Conservation (phyloP, 2,888 invertebrate species). For the Orthosia cruda region DNA sequence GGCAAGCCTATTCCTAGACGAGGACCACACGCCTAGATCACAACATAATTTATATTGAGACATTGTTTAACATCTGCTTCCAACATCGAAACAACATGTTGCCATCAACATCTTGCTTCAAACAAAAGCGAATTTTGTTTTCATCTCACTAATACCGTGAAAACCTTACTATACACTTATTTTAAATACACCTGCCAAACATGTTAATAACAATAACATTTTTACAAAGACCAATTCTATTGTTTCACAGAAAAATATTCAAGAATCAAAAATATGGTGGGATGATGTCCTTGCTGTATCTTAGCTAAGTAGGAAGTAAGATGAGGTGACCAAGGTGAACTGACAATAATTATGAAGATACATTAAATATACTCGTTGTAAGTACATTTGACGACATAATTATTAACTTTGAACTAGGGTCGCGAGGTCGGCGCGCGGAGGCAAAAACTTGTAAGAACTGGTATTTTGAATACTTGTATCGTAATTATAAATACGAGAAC, state of each 20-base stretch:
- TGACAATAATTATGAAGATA: slow-evolving; percentile 72
- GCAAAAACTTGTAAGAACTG: slow-evolving; percentile 67
- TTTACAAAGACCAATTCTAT: slow-evolving; percentile 66
- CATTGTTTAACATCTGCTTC: slow-evolving; percentile 46
- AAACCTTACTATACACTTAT: slow-evolving; percentile 38
- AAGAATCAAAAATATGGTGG: slow-evolving; percentile 66
- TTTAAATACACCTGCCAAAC: slow-evolving; percentile 59
- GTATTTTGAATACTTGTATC: slow-evolving; percentile 50
- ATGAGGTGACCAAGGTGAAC: slow-evolving; percentile 74
- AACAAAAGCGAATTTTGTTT: slow-evolving; percentile 45
- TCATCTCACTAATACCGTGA: slow-evolving; percentile 48
- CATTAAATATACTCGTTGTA: slow-evolving; percentile 69
- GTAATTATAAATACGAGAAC: slow-evolving; percentile 30
- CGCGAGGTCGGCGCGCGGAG: slow-evolving; percentile 47
- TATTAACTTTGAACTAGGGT: slow-evolving; percentile 73
- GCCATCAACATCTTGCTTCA: slow-evolving; percentile 32
- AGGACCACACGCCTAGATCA: slow-evolving; percentile 48
- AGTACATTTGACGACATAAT: slow-evolving; percentile 71
- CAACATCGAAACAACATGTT: slow-evolving; percentile 47
- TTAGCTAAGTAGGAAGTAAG: slow-evolving; percentile 69
- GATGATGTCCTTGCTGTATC: slow-evolving; percentile 62
- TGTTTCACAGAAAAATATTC: slow-evolving; percentile 69
- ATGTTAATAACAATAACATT: slow-evolving; percentile 58
- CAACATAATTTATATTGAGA: slow-evolving; percentile 40
- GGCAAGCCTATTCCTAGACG: slow-evolving; percentile 27